Evolutionary conservation across 2,888 invertebrate genomes (phyloP).

Genomic region (Trissolcus japonicus): DNA sequence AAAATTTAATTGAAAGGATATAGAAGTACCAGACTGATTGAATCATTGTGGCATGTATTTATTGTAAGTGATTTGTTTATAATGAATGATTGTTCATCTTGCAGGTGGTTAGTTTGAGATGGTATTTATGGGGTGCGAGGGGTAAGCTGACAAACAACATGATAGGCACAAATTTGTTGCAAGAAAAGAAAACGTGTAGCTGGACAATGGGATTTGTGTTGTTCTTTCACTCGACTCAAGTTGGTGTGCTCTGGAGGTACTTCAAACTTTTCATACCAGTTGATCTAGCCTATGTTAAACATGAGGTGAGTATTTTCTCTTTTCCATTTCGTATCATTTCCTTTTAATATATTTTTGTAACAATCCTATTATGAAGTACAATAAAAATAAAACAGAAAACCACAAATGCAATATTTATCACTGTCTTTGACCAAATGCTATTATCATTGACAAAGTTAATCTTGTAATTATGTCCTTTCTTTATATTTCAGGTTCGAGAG

Average conservation of each 20-base stretch:
- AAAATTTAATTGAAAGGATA: too few relatives aligned
- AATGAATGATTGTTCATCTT: not conserved
- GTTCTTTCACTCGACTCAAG: conserved; percentile 82
- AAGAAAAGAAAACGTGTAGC: conserved; percentile 64
- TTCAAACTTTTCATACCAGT: conserved; percentile 90
- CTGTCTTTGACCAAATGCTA: too few relatives aligned
- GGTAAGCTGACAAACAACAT: conserved; percentile 67
- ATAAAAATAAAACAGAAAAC: too few relatives aligned
- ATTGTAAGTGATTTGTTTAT: not conserved
- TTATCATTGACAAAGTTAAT: too few relatives aligned
- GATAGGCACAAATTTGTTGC: conserved; percentile 54
- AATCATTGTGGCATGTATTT: not conserved
- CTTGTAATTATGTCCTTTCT: too few relatives aligned
- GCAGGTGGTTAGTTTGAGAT: conserved; percentile 83
- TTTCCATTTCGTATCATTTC: not conserved
- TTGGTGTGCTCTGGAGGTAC: conserved; percentile 88
- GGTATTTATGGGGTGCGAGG: conserved; percentile 80
- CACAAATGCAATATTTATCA: too few relatives aligned
- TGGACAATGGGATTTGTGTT: conserved; percentile 77
- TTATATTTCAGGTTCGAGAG: conserved; percentile 76
- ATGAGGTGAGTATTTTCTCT: conserved; percentile 80
- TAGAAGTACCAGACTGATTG: too few relatives aligned
- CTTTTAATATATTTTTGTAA: not conserved
- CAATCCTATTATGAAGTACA: too few relatives aligned
- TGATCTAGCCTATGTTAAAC: conserved; percentile 87